Conservation (phyloP, 2,797 vertebrate genomes). For the Sebastes kiyomatsui region DNA sequence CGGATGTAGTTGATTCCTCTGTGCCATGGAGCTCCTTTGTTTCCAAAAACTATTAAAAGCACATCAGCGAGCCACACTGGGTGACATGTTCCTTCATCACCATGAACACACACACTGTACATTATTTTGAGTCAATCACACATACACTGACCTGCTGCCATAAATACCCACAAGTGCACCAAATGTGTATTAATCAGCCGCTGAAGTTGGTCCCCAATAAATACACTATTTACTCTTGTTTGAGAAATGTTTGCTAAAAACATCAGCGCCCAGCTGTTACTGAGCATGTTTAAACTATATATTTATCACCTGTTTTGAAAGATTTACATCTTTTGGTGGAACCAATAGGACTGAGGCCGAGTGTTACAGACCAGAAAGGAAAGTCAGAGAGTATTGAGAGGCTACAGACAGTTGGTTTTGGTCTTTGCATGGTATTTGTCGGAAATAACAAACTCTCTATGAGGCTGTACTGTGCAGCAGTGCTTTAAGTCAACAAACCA, state of each 20-base stretch:
- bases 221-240: background rate
- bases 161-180: background rate
- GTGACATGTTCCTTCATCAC: too few relatives aligned
- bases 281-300: background rate
- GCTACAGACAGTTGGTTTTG: background rate
- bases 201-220: background rate
- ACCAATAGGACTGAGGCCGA: background rate
- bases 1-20: too few relatives aligned
- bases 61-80: too few relatives aligned
- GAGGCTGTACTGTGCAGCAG: background rate
- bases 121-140: too few relatives aligned
- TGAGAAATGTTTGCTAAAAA: background rate
- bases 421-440: background rate
- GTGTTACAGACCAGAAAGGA: background rate
- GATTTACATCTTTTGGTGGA: background rate
- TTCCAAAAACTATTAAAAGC: too few relatives aligned
- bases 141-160: background rate
- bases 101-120: too few relatives aligned
- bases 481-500: background rate
- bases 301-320: background rate
- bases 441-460: background rate
- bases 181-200: background rate
- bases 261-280: background rate
- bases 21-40: too few relatives aligned
- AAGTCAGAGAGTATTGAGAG: background rate